Base-by-base conservation (phyloP, 2,797 vertebrate species). In the Lateolabrax maculatus region DNA sequence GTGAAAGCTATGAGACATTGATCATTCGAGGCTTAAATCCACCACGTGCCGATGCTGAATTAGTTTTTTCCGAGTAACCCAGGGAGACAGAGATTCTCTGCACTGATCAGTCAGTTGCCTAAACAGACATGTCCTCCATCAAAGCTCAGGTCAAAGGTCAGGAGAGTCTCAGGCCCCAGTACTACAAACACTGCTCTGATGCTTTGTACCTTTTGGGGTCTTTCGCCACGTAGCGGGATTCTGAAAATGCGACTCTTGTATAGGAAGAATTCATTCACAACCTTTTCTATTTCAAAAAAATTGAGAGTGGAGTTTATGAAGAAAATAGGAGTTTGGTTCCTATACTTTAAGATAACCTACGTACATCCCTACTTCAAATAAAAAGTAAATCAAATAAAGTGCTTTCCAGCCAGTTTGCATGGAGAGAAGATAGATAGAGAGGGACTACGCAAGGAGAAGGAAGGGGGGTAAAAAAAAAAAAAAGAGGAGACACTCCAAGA, bases 401-500 rank as follows among this genome's bases (percentile, higher is more conserved):
- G 15, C 61, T 64, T 79, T 57, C 6, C 16, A 72, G 21, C 0
- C 36, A n/a, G 57, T 36, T 56, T 51, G 31, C 1, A 6, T 57
- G 10, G 18, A 71, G 79, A 72, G 37, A 57, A n/a, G 76, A 83
- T 53, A 72, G 34, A 74, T 12, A 39, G 19, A 81, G 55, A 76
- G 67, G 66, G 71, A 67, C 11, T 39, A 75, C 75, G 74, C 3
- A 9, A 43, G 72, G 66, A 89, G 66, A 65, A 70, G 78, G 64
- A 64, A 72, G 80, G 80, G 77, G 80, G 71, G 21, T n/a, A 53
- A 79, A 71, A 79, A 71, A 57, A 58, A 52, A 36, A 51, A 65
- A 77, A 53, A 84, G 76, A 81, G 81, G 87, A 91, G 90, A 89
- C 85, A 84, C 82, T 91, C 75, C 55, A 90, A 95, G 94, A 95